Conservation (phyloP, 1,140 invertebrate species). For the Lordiphosa stackelbergi region DNA sequence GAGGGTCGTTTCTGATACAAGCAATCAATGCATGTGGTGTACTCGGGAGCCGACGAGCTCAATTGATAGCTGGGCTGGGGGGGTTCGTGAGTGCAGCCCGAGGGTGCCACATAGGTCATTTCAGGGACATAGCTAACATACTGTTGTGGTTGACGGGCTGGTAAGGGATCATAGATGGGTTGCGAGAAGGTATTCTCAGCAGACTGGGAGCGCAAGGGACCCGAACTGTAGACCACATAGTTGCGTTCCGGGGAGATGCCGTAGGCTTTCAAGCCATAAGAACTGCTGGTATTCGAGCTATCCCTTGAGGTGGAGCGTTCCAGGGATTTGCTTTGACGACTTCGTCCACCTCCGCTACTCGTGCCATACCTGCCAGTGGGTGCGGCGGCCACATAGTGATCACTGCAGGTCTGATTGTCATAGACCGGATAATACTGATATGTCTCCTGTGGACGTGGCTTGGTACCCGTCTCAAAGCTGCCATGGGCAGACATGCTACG, state of each 20-base stretch:
- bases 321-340: slow-evolving; percentile 68
- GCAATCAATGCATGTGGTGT: slow-evolving; percentile 83
- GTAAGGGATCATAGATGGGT: slow-evolving; percentile 59
- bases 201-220: slow-evolving; percentile 71
- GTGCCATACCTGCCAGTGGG: slow-evolving; percentile 44
- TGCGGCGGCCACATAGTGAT: slow-evolving; percentile 72
- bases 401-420: slow-evolving; percentile 75
- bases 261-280: slow-evolving; percentile 59
- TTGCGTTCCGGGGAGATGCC: slow-evolving; percentile 70
- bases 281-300: slow-evolving; percentile 63
- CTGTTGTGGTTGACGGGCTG: slow-evolving; percentile 49
- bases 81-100: slow-evolving; percentile 46
- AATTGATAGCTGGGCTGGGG: slow-evolving; percentile 77
- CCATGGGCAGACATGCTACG: slow-evolving; percentile 73
- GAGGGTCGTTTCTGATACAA: slow-evolving; percentile 80
- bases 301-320: slow-evolving; percentile 71
- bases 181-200: slow-evolving; percentile 72
- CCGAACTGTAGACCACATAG: slow-evolving; percentile 60
- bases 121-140: slow-evolving; percentile 49
- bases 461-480: slow-evolving; percentile 65
- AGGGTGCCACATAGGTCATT: slow-evolving; percentile 27
- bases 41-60: slow-evolving; percentile 81
- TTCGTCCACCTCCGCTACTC: slow-evolving; percentile 17
- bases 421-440: slow-evolving; percentile 76
- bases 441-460: slow-evolving; percentile 47